phyloP scores from a whole-genome alignment of 2,797 vertebrate genomes.

The Saxicola maurus region DNA sequence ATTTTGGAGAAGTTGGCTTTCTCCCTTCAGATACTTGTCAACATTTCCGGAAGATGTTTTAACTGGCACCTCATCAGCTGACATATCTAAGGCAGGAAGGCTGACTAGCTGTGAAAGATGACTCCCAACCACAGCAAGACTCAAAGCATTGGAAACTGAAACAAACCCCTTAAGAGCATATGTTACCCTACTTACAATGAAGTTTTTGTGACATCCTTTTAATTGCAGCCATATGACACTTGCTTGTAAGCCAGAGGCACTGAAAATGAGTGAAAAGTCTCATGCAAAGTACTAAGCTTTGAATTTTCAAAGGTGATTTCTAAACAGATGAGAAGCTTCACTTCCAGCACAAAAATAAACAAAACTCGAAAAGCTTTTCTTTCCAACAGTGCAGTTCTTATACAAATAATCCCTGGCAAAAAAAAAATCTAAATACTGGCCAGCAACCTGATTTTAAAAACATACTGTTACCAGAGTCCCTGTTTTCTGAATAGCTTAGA shows the following conservation, averaged over 20 bases:
- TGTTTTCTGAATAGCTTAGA: neutral
- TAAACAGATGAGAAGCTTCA: neutral
- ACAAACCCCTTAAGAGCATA: slow-evolving; percentile 29
- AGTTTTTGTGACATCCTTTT: slow-evolving; percentile 43
- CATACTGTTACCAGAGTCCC: neutral
- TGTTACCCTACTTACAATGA: slow-evolving; percentile 27
- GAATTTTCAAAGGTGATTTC: slow-evolving; percentile 2
- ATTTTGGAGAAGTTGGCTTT: slow-evolving; percentile 54
- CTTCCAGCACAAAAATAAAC: neutral
- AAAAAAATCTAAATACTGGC: neutral
- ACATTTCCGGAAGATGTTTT: slow-evolving; percentile 63
- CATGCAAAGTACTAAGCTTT: neutral
- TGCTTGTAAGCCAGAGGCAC: slow-evolving; percentile 49
- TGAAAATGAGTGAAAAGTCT: slow-evolving; percentile 6
- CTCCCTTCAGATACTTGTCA: slow-evolving; percentile 64
- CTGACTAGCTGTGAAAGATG: slow-evolving; percentile 63
- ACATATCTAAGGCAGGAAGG: slow-evolving; percentile 42
- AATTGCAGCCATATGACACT: slow-evolving; percentile 58
- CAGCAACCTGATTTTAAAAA: neutral
- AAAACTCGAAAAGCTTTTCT: neutral
- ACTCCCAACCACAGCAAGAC: slow-evolving; percentile 40
- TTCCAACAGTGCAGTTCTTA: neutral
- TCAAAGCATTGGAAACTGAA: slow-evolving; percentile 46
- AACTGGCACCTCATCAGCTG: slow-evolving; percentile 69
- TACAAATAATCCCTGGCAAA: neutral